A percentile compares a stretch with the other conserved stretches of the same genome.
These are phyloP conservation scores for Ifrita kowaldi DNA, from an alignment of 2,113 vertebrate genomes.

Conservation along the genomic window DNA sequence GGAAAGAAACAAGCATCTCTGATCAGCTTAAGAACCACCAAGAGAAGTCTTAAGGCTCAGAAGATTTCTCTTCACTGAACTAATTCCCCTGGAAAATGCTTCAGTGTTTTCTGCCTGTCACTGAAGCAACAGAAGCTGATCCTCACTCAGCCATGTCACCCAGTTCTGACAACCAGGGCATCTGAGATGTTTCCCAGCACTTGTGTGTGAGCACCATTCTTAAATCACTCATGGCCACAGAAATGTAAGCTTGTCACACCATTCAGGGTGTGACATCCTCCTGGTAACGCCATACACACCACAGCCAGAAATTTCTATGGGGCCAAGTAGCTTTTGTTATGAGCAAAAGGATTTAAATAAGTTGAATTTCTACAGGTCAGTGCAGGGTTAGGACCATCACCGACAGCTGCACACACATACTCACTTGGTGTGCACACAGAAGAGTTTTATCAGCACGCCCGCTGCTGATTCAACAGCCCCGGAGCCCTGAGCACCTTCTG, in stretches of 20 bases:
- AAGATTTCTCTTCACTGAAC: neutral
- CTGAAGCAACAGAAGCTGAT: neutral
- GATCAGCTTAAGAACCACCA: neutral
- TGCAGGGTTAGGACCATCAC: neutral
- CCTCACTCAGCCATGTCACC: neutral
- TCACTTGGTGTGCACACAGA: slow-evolving; percentile 98
- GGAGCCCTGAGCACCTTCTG: slow-evolving; percentile 86
- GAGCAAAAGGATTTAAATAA: neutral
- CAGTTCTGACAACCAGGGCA: neutral
- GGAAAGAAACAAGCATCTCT: neutral
- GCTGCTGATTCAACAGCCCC: slow-evolving; percentile 84
- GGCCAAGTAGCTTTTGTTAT: neutral
- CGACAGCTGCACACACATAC: slow-evolving; percentile 33
- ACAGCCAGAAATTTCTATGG: neutral
- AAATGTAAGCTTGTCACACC: neutral
- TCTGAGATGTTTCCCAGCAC: neutral
- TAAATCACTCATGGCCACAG: neutral
- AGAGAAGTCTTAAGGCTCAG: neutral
- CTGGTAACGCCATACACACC: neutral
- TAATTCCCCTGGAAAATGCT: neutral
- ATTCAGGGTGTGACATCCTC: neutral
- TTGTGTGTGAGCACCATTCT: neutral
- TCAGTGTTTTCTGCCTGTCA: neutral
- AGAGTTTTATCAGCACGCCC: slow-evolving; percentile 94
- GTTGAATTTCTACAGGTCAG: neutral